Conservation (phyloP, 2,888 invertebrate species). For the Zygaena filipendulae region DNA sequence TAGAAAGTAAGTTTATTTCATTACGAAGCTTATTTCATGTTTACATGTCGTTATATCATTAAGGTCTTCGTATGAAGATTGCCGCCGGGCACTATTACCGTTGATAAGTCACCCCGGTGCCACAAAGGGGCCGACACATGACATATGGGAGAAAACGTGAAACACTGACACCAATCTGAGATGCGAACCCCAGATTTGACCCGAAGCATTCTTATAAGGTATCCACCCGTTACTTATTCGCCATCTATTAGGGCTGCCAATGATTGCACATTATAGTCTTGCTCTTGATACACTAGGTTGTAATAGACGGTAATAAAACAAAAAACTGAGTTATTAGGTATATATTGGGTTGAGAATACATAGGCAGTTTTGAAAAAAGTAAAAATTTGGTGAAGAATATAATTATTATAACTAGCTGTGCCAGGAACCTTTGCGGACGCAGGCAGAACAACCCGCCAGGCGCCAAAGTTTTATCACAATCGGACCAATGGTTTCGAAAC, state of each 20-base stretch:
- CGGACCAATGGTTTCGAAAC: no score
- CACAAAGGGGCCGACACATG: slow-evolving; percentile 36
- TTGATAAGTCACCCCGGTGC: slow-evolving; percentile 24
- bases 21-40: slow-evolving; percentile 27
- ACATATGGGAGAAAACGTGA: slow-evolving; percentile 55
- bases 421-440: no score
- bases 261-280: slow-evolving; percentile 1
- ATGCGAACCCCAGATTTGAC: slow-evolving; percentile 53
- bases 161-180: slow-evolving; percentile 57
- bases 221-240: slow-evolving; percentile 50
- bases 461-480: no score
- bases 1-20: slow-evolving; percentile 40
- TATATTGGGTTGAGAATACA: no score
- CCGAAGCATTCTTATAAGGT: slow-evolving; percentile 55
- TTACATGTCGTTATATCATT: slow-evolving; percentile 26
- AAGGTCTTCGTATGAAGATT: slow-evolving; percentile 20
- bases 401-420: no score
- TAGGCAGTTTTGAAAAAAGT: no score
- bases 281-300: no score
- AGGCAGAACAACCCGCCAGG: no score
- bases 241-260: slow-evolving; percentile 37
- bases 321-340: no score
- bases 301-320: no score
- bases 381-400: no score
- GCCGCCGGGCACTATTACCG: slow-evolving; percentile 22